Evolutionary conservation across 2,797 vertebrate genomes (phyloP).

Genomic region (Catharus ustulatus): DNA sequence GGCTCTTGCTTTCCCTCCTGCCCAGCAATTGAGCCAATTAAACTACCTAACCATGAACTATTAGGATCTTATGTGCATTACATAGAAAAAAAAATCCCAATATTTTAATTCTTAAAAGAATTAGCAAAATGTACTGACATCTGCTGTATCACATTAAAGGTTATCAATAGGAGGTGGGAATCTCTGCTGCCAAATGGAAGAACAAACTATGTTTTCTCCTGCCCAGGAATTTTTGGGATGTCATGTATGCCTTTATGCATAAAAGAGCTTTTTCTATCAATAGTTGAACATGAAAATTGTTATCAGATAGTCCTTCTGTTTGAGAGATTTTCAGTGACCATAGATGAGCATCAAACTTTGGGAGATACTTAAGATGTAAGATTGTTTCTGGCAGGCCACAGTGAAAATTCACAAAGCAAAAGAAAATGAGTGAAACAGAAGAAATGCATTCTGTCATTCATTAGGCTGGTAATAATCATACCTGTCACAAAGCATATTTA

Average conservation of each 20-base stretch:
- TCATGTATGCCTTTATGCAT: neutral
- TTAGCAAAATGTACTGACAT: neutral
- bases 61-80: neutral
- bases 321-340: neutral
- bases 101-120: neutral
- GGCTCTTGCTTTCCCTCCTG: neutral
- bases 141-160: neutral
- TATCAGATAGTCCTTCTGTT: neutral
- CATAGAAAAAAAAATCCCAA: neutral
- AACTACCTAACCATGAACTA: neutral
- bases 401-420: neutral
- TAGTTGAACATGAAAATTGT: neutral
- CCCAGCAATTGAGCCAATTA: neutral
- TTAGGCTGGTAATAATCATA: neutral
- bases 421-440: neutral
- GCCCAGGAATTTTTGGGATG: neutral
- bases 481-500: neutral
- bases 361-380: neutral
- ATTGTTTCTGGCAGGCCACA: neutral
- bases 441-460: neutral
- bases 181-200: neutral
- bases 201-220: accelerated
- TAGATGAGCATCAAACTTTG: neutral
- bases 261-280: neutral
- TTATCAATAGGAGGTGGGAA: neutral